Percentiles rank a stretch among this genome's conserved stretches.
Evolutionary conservation across 2,888 invertebrate genomes (phyloP).

Genomic region (Drosophila anomalata): DNA sequence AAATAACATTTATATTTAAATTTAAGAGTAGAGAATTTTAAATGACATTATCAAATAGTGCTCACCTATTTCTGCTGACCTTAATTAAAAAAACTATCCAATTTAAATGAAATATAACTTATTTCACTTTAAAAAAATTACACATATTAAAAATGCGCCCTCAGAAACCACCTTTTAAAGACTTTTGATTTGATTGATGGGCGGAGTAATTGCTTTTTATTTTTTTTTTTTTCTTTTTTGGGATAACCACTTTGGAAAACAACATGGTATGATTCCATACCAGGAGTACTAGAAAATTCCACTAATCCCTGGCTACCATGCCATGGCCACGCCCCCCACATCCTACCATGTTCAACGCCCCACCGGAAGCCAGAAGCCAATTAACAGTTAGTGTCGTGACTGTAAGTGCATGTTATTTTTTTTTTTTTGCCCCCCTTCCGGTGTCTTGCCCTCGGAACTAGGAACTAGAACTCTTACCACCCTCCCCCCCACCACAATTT

Average conservation of each 20-base stretch:
- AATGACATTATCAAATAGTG: too few species aligned
- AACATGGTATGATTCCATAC: not conserved
- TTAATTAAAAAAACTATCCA: too few species aligned
- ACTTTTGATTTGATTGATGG: constrained; percentile 22
- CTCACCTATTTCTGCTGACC: too few species aligned
- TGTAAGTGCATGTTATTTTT: constrained; percentile 56
- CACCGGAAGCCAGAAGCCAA: constrained; percentile 45
- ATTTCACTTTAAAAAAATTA: not conserved
- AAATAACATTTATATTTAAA: too few species aligned
- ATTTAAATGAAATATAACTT: not conserved
- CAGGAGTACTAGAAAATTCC: constrained; percentile 6
- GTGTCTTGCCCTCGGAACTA: constrained; percentile 20
- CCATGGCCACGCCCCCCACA: constrained; percentile 9
- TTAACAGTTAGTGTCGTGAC: constrained; percentile 55
- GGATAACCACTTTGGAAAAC: not conserved
- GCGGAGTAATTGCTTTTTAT: constrained; percentile 7
- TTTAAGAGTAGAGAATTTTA: too few species aligned
- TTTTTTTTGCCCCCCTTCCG: constrained; percentile 14
- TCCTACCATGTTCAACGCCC: not conserved
- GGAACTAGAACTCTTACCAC: too few species aligned
- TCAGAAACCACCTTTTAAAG: not conserved
- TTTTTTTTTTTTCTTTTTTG: constrained; percentile 14
- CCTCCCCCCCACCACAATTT: not conserved
- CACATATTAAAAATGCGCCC: not conserved
- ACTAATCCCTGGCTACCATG: constrained; percentile 16